Evolutionary conservation across 2,888 invertebrate species (phyloP).

Genomic region (Temnothorax unifasciatus): DNA sequence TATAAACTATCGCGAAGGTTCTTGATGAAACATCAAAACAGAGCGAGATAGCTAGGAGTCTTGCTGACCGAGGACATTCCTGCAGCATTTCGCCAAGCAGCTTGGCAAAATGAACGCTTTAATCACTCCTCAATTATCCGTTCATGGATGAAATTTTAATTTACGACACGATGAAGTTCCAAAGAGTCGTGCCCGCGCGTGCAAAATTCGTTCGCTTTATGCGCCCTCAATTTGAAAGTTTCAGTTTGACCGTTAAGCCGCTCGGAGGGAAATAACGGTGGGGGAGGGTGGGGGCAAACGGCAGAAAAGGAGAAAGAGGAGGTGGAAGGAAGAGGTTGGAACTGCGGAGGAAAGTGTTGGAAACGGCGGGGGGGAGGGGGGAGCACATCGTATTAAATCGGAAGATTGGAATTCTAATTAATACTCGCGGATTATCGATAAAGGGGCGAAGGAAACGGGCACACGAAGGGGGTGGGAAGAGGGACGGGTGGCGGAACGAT

Average conservation of each 20-base stretch:
- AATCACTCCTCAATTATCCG: constrained; percentile 74
- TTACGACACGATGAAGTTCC: constrained; percentile 72
- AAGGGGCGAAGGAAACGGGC: constrained; percentile 53
- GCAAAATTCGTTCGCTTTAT: constrained; percentile 72
- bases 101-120: constrained; percentile 69
- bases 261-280: constrained; percentile 55
- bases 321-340: constrained; percentile 47
- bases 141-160: constrained; percentile 77
- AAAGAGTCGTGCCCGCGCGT: constrained; percentile 67
- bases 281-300: not conserved
- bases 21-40: constrained; percentile 8
- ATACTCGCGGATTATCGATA: constrained; percentile 79
- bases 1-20: not conserved
- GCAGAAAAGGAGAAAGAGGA: not conserved
- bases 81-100: constrained; percentile 22
- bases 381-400: constrained; percentile 74
- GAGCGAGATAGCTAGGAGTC: constrained; percentile 14
- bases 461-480: constrained; percentile 3
- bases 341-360: constrained; percentile 46
- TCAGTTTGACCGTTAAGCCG: constrained; percentile 75
- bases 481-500: constrained; percentile 55
- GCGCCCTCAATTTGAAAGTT: constrained; percentile 72
- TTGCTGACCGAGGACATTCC: constrained; percentile 35
- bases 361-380: constrained; percentile 21
- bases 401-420: constrained; percentile 83